Evolutionary conservation across 2,797 vertebrate genomes (phyloP), one percentile per base, ranked within the genome.

Genomic region (Mus caroli): DNA sequence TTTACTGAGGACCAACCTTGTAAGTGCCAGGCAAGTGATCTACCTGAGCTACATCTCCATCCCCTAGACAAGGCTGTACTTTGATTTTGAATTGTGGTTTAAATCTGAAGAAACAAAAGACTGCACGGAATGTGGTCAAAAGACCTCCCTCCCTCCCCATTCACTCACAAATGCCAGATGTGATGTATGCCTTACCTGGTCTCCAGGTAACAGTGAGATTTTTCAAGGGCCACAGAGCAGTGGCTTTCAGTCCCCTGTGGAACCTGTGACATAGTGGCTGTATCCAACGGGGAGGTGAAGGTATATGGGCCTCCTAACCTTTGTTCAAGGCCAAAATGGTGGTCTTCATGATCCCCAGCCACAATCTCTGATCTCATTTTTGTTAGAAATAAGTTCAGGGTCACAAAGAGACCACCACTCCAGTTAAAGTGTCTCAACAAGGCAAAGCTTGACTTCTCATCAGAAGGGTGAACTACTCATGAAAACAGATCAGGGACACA

Each of bases 81-180:
- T 96, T 37, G 34, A 46, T 91, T 94, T 54, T 90, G 5, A 43
- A 14, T 94, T 88, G 64, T 54, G 26, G 77, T 88, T 92, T 79
- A 52, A 92, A 87, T 84, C 56, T 94, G 87, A 77, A 54, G 54
- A 97, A 64, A 73, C 40, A 78, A 91, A 71, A 58, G 50, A 15
- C 19, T 62, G 31, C 50, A 50, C 20, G 6, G 56, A 88, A n/a
- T 3, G 54, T 73, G 19, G 13, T 76, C 76, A 73, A 82, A 94
- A 90, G 58, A 37, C 14, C 82, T 89, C n/a, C 67, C n/a, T 89
- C 37, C 76, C 76, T 62, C 58, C 62, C 34, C 64, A 4, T 43
- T 94, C 22, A 14, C 28, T 73, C 91, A 69, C 24, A 83, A 69
- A 52, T 52, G 6, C 62, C 28, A 54, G 90, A 89, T 69, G 50